Conservation (phyloP, 1,140 invertebrate species). For the Chymomyza costata region DNA sequence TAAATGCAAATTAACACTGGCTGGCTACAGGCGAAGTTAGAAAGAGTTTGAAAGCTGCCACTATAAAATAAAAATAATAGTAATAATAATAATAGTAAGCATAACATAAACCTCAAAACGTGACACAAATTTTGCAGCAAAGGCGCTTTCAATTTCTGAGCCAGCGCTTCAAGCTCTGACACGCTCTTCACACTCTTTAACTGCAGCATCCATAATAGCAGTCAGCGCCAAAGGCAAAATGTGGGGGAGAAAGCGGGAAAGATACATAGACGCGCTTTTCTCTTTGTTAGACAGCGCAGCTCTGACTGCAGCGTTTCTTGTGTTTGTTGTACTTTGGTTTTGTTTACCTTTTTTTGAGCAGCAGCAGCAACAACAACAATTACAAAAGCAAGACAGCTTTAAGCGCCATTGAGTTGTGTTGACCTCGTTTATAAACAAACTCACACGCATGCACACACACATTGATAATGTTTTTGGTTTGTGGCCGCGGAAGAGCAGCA, state of each 20-base stretch:
- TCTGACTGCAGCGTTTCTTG: slow-evolving; percentile 35
- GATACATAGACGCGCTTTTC: slow-evolving; percentile 29
- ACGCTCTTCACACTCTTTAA: not conserved
- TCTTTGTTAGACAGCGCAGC: slow-evolving; percentile 6
- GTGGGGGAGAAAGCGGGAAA: not conserved
- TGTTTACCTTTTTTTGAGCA: slow-evolving; percentile 8
- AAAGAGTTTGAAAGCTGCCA: too few relatives aligned
- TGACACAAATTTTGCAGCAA: slow-evolving; percentile 33
- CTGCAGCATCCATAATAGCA: slow-evolving; percentile 1
- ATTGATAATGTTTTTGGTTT: slow-evolving; percentile 22
- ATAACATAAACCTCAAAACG: slow-evolving; percentile 1
- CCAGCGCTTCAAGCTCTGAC: not conserved
- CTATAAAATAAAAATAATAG: too few relatives aligned
- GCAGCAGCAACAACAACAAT: slow-evolving; percentile 31
- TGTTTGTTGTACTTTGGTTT: slow-evolving; percentile 46
- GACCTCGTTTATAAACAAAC: slow-evolving; percentile 64
- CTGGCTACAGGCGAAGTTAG: too few relatives aligned
- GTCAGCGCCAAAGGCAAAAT: slow-evolving; percentile 5
- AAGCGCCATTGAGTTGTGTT: slow-evolving; percentile 68
- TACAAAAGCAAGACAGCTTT: slow-evolving; percentile 9
- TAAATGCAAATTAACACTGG: too few relatives aligned
- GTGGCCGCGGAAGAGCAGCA: slow-evolving; percentile 55
- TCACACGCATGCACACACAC: slow-evolving; percentile 8
- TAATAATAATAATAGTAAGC: not conserved
- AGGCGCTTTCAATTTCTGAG: slow-evolving; percentile 46